Evolutionary conservation across 2,113 vertebrate species (phyloP).

Genomic region (Arvicanthis niloticus): DNA sequence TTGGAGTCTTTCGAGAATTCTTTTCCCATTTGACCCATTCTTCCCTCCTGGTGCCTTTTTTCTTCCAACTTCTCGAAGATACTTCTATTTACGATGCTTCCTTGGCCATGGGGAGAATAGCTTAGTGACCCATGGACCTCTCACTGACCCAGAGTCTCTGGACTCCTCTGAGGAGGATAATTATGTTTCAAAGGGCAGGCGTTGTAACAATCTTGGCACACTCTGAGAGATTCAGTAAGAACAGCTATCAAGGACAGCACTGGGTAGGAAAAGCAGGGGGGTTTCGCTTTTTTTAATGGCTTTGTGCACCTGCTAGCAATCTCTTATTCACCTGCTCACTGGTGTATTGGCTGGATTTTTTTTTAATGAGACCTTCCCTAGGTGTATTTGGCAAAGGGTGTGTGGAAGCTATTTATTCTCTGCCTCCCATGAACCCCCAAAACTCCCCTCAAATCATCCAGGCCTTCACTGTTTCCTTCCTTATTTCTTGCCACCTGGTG

Average conservation of each 20-base stretch:
- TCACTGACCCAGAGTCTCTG: constrained; percentile 45
- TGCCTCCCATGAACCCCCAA: constrained; percentile 28
- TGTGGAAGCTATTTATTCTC: constrained; percentile 71
- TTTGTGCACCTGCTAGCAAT: constrained; percentile 73
- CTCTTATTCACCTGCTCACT: constrained; percentile 73
- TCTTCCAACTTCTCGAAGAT: constrained; percentile 40
- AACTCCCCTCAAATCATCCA: constrained; percentile 68
- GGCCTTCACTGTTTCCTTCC: constrained; percentile 48
- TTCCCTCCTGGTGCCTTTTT: constrained; percentile 47
- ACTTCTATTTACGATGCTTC: constrained; percentile 48
- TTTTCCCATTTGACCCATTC: constrained; percentile 24
- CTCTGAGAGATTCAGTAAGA: constrained; percentile 46
- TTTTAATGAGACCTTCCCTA: constrained; percentile 64
- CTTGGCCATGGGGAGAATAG: constrained; percentile 42
- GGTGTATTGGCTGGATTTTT: constrained; percentile 58
- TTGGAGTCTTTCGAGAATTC: constrained; percentile 36
- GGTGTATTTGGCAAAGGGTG: constrained; percentile 67
- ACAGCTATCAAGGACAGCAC: constrained; percentile 25
- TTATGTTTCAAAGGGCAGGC: constrained; percentile 62
- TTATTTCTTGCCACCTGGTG: constrained; percentile 68
- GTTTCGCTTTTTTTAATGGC: neutral
- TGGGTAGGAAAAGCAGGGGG: constrained; percentile 31
- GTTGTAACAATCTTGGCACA: constrained; percentile 51
- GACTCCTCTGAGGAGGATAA: constrained; percentile 28
- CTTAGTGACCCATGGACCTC: constrained; percentile 21